Evolutionary conservation across 2,113 vertebrate species (phyloP), one percentile per base, ranked within the genome.

Genomic region (Chaetodon trifascialis): DNA sequence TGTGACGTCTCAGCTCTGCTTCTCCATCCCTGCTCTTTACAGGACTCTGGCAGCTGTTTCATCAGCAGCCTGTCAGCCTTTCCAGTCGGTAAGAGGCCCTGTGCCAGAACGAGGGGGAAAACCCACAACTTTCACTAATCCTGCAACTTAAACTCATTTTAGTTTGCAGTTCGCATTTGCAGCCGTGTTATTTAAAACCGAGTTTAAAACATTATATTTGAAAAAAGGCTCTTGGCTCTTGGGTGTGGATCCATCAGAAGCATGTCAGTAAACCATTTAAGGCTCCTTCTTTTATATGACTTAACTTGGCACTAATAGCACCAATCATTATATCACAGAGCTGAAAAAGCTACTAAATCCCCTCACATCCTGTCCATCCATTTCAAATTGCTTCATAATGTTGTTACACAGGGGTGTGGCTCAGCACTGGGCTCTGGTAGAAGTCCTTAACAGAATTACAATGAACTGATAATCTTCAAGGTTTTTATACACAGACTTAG

Each of bases 341-440:
- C 73, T 80, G 62, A 65, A 85, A 84, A 89, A 83, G 80, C 79
- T 36, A 21, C 69, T 79, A 73, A 86, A 90, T 87, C 60, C 62
- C 47, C 47, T 65, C 62, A 55, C 70, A 77, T 92, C 89, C 83
- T 78, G 78, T 58, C 64, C 68, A 60, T 86, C 80, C 79, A 83
- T 85, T 84, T 73, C 74, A 88, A 79, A 79, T 72, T 73, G 59
- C 83, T 81, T 40, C 11, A 30, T 86, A 88, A 90, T 85, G 87
- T 67, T 74, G 86, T 89, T 90, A 72, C 60, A 76, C 75, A 58
- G 64, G 89, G 92, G 93, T 52, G 91, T 91, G 93, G 84, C 85
- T 76, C 69, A 25, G 82, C 1, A 5, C 59, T 14, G 21, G 10
- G 54, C 68, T 81, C 44, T 40, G 46, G 54, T 56, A 56, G 60